phyloP scores from a whole-genome alignment of 2,888 invertebrate genomes.

The Leptinotarsa rubiginosa region DNA sequence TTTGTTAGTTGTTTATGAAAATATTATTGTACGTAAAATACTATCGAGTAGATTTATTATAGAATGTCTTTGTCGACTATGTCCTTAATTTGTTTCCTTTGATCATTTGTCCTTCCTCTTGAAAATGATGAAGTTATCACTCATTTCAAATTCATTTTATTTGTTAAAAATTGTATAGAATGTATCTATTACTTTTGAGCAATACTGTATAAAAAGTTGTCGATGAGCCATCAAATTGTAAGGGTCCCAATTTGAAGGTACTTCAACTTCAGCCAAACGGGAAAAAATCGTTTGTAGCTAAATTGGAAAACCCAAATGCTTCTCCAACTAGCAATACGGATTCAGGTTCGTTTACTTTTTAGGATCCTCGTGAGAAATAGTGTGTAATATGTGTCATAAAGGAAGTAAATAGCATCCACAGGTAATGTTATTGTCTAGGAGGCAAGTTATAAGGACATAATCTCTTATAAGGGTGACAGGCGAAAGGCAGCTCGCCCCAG shows the following conservation, averaged over 20 bases:
- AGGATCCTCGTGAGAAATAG: slow-evolving; percentile 22
- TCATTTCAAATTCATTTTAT: too few relatives aligned
- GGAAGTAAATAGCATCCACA: slow-evolving; percentile 49
- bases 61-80: too few relatives aligned
- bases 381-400: slow-evolving; percentile 32
- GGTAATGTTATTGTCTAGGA: slow-evolving; percentile 55
- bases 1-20: too few relatives aligned
- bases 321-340: slow-evolving; percentile 5
- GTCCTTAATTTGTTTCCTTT: too few relatives aligned
- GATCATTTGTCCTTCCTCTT: too few relatives aligned
- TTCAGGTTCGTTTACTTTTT: slow-evolving; percentile 10
- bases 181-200: too few relatives aligned
- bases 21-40: too few relatives aligned
- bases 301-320: slow-evolving; percentile 19
- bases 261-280: not conserved
- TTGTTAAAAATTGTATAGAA: too few relatives aligned
- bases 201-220: too few relatives aligned
- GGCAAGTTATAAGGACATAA: slow-evolving; percentile 61
- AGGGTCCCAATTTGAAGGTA: not conserved
- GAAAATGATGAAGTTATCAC: too few relatives aligned
- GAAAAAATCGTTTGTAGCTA: not conserved
- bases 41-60: too few relatives aligned
- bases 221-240: not conserved
- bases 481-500: slow-evolving; percentile 60
- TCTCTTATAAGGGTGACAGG: slow-evolving; percentile 64